Conservation (phyloP, 2,888 invertebrate genomes). For the Hemaris fuciformis region DNA sequence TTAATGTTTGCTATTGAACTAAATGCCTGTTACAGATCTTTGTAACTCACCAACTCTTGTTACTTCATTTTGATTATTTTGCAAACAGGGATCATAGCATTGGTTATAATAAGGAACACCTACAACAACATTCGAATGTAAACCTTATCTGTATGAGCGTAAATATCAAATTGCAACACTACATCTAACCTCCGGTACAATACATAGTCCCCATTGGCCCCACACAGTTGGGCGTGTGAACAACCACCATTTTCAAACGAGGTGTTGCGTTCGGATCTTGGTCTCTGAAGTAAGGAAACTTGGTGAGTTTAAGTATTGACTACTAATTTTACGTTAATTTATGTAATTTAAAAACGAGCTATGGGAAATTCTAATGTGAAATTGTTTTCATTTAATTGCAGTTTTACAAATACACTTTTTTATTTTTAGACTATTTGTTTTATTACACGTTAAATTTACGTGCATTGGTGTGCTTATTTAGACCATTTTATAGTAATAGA, state of each 20-base stretch:
- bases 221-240: conserved; percentile 56
- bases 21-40: not conserved
- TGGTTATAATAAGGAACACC: conserved; percentile 49
- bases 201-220: conserved; percentile 49
- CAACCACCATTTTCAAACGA: conserved; percentile 65
- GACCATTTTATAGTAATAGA: too few species aligned
- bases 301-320: conserved; percentile 46
- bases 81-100: conserved; percentile 36
- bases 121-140: conserved; percentile 37
- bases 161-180: conserved; percentile 8
- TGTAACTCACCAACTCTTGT: conserved; percentile 72
- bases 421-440: too few species aligned
- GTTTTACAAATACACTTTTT: too few species aligned
- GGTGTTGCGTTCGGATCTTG: conserved; percentile 38
- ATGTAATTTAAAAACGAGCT: not conserved
- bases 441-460: too few species aligned
- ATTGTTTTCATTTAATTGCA: too few species aligned
- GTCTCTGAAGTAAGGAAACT: conserved; percentile 66
- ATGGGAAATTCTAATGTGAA: too few species aligned
- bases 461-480: too few species aligned
- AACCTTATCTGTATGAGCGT: conserved; percentile 15
- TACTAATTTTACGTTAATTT: not conserved
- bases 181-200: conserved; percentile 52
- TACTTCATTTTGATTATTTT: conserved; percentile 46
- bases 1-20: not conserved